phyloP scores from a whole-genome alignment of 2,113 vertebrate genomes.

The Zeus faber region DNA sequence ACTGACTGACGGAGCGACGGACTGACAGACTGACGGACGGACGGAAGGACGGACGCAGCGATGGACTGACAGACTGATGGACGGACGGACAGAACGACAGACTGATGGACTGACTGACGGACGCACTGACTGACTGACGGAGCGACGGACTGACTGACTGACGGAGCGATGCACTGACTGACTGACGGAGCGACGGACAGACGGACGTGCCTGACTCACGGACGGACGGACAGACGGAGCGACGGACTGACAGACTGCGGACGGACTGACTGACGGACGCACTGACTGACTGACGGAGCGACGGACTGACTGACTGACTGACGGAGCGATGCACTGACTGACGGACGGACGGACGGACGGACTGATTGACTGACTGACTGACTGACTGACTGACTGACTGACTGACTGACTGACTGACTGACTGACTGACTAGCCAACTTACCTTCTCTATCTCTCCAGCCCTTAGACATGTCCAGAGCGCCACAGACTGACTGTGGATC shows the following conservation, averaged over 20 bases:
- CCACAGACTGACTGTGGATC: background rate
- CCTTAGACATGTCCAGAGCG: background rate
- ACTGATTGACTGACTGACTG: background rate
- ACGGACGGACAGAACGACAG: too few relatives aligned
- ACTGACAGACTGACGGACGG: background rate
- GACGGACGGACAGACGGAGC: too few relatives aligned
- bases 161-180: background rate
- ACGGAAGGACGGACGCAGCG: too few relatives aligned
- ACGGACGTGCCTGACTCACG: background rate
- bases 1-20: background rate
- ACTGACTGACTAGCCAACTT: too few relatives aligned
- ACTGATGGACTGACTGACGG: too few relatives aligned
- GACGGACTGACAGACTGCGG: too few relatives aligned
- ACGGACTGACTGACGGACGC: background rate
- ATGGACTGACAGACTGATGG: background rate
- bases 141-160: background rate
- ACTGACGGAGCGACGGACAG: background rate
- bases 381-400: background rate
- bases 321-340: background rate
- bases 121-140: too few relatives aligned
- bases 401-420: background rate
- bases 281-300: background rate
- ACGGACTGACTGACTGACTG: background rate
- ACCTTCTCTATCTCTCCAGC: background rate
- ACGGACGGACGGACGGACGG: background rate